phyloP scores from a whole-genome alignment of 92 coral and sea anemone species.

The Palythoa grandis region DNA sequence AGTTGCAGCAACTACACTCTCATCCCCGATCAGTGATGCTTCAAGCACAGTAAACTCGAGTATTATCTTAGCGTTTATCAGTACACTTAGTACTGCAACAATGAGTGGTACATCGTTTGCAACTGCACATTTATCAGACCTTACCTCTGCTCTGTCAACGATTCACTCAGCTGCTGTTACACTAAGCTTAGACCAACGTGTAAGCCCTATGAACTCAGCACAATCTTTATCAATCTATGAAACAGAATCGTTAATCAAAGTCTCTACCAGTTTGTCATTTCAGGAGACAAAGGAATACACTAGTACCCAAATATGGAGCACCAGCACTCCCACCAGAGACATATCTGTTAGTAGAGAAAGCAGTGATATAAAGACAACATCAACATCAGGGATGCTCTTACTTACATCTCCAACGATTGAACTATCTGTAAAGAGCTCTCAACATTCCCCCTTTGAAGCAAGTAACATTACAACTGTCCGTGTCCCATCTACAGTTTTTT shows the following conservation, averaged over 20 bases:
- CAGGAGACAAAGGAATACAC: background rate
- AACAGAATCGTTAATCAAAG: background rate
- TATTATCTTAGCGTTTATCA: background rate
- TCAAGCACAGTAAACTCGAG: background rate
- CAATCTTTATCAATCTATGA: background rate
- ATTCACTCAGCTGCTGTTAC: background rate
- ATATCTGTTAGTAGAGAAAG: background rate
- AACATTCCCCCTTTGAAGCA: background rate
- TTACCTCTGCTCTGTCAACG: background rate
- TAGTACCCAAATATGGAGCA: background rate
- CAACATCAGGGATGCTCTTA: background rate
- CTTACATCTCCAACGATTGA: background rate
- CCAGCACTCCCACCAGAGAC: background rate
- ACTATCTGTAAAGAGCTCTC: background rate
- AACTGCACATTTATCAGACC: background rate
- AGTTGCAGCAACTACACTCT: background rate
- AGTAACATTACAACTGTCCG: background rate
- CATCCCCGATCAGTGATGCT: background rate
- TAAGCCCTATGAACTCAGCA: background rate
- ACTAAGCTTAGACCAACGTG: background rate
- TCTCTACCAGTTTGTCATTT: background rate
- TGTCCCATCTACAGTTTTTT: background rate
- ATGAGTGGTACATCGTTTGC: background rate
- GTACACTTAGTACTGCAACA: background rate
- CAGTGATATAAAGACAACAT: background rate